Percentiles rank a stretch among this genome's conserved stretches.
These are phyloP conservation scores for Yponomeuta cagnagella DNA, from an alignment of 2,888 invertebrate species.

Conservation along the genomic window DNA sequence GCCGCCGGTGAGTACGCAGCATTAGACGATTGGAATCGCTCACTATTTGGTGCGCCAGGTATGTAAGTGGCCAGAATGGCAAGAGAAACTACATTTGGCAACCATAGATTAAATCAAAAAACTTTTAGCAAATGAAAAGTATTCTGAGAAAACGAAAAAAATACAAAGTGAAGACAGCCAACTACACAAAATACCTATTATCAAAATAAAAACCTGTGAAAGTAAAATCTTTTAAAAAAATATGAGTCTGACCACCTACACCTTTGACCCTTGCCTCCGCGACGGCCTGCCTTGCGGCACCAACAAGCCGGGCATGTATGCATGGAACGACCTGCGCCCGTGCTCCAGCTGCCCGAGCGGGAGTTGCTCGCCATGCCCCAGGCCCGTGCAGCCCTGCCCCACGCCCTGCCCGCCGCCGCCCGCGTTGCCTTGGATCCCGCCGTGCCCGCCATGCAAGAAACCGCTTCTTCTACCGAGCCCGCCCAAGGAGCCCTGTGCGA, in stretches of 20 bases:
- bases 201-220: neutral
- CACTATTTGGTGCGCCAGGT: no score
- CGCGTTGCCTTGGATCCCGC: slow-evolving; percentile 49
- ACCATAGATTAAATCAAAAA: no score
- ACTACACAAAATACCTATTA: neutral
- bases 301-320: slow-evolving; percentile 56
- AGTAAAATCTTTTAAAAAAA: slow-evolving; percentile 21
- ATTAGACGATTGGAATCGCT: no score
- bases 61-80: no score
- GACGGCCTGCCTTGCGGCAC: slow-evolving; percentile 55
- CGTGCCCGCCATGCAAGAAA: slow-evolving; percentile 63
- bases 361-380: slow-evolving; percentile 63
- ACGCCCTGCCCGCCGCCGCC: slow-evolving; percentile 48
- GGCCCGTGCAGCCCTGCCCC: slow-evolving; percentile 61
- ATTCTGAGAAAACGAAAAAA: neutral
- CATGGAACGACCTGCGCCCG: slow-evolving; percentile 46
- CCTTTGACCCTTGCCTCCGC: slow-evolving; percentile 62
- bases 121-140: no score
- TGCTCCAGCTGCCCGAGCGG: slow-evolving; percentile 66
- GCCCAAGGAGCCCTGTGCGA: slow-evolving; percentile 39
- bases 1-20: no score
- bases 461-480: slow-evolving; percentile 39
- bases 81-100: no score
- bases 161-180: neutral
- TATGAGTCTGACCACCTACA: slow-evolving; percentile 69